Percentiles rank a stretch among this genome's conserved stretches.
phyloP scores from a whole-genome alignment of 1,140 invertebrate genomes.

The Dinoponera quadriceps region DNA sequence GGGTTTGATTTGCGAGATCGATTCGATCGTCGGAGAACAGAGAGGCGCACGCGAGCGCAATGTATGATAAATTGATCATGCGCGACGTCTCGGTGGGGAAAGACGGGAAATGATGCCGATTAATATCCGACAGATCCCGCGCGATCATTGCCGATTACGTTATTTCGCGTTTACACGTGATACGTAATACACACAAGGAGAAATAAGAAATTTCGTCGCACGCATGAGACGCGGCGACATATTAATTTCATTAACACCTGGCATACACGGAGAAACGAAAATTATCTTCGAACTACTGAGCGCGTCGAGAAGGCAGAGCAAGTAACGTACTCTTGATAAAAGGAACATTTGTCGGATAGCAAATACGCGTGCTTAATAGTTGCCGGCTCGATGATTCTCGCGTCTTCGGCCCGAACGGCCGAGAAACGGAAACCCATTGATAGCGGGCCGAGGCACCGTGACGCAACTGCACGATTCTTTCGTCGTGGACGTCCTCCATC shows the following conservation, averaged over 20 bases:
- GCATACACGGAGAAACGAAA: background rate
- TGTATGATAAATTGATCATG: background rate
- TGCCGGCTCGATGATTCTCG: slow-evolving; percentile 28
- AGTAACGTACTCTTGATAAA: slow-evolving; percentile 31
- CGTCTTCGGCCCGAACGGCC: slow-evolving; percentile 17
- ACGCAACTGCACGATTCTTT: slow-evolving; percentile 73
- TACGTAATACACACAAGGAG: background rate
- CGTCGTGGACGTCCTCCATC: slow-evolving; percentile 61
- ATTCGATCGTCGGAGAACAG: background rate
- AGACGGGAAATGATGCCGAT: background rate
- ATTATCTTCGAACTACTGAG: slow-evolving; percentile 10
- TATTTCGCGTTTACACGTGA: background rate
- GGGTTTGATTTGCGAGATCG: background rate
- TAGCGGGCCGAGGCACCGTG: slow-evolving; percentile 44
- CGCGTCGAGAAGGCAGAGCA: background rate
- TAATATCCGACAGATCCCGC: background rate
- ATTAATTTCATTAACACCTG: background rate
- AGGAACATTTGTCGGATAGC: slow-evolving; percentile 53
- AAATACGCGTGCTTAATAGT: slow-evolving; percentile 43
- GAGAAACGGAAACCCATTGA: slow-evolving; percentile 58
- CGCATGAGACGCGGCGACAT: too few relatives aligned
- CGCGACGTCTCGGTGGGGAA: background rate
- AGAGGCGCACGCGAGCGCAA: too few relatives aligned
- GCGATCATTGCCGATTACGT: background rate
- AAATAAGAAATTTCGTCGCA: too few relatives aligned